phyloP scores from a whole-genome alignment of 2,888 invertebrate genomes.

The Amiota mariae region DNA sequence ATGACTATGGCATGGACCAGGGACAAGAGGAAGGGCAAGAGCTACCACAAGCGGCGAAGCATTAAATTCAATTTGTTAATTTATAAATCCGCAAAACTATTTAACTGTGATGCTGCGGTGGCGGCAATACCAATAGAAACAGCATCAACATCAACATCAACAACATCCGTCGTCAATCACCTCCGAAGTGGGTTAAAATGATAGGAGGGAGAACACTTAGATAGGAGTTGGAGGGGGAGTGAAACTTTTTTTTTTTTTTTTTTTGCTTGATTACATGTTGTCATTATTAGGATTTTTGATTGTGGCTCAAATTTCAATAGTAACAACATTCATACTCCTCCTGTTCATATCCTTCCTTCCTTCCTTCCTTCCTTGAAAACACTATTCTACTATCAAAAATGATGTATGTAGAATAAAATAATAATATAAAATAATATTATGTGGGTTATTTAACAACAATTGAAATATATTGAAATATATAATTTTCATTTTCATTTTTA shows the following conservation, averaged over 20 bases:
- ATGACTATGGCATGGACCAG: too few species aligned
- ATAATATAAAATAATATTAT: conserved; percentile 8
- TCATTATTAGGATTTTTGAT: conserved; percentile 50
- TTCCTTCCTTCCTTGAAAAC: too few species aligned
- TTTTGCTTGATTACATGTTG: conserved; percentile 57
- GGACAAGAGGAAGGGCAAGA: too few species aligned
- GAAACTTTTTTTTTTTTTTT: conserved; percentile 27
- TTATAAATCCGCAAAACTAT: conserved; percentile 69
- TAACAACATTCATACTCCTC: conserved; percentile 20
- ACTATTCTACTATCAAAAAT: too few species aligned
- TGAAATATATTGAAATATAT: neutral
- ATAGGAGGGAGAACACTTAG: too few species aligned
- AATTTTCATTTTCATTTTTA: too few species aligned
- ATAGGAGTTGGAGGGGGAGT: neutral
- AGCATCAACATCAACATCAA: conserved; percentile 35
- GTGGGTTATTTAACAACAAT: neutral
- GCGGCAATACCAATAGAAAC: conserved; percentile 4
- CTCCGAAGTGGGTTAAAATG: too few species aligned
- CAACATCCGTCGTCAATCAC: conserved; percentile 25
- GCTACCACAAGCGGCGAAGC: conserved; percentile 51
- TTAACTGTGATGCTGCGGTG: conserved; percentile 45
- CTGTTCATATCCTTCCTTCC: neutral
- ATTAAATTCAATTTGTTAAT: conserved; percentile 69
- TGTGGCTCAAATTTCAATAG: conserved; percentile 60
- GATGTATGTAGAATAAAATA: neutral